These are phyloP conservation scores for Natator depressus DNA, from an alignment of 2,113 vertebrate species.

Conservation along the genomic window DNA sequence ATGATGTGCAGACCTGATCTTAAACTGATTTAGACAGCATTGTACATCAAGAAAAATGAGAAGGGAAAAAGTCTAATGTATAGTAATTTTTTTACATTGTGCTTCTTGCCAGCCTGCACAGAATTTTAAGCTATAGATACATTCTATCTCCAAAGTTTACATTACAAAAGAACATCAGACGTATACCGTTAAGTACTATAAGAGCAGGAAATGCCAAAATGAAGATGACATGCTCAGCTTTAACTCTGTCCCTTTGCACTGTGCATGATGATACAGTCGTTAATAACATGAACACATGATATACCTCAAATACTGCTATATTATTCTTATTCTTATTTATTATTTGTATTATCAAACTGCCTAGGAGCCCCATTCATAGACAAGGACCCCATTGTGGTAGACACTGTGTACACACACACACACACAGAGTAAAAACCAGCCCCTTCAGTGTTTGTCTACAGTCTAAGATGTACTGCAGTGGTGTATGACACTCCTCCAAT, in stretches of 20 bases:
- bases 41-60: slow-evolving; percentile 72
- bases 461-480: background rate
- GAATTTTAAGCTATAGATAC: slow-evolving; percentile 63
- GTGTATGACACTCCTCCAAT: background rate
- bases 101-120: slow-evolving; percentile 33
- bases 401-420: background rate
- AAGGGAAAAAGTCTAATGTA: slow-evolving; percentile 52
- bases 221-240: background rate
- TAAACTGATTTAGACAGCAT: slow-evolving; percentile 65
- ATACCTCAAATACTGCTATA: slow-evolving; percentile 1
- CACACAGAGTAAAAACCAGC: background rate
- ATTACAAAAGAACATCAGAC: slow-evolving; percentile 65
- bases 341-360: background rate
- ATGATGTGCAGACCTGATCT: slow-evolving; percentile 63
- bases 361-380: background rate
- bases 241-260: background rate
- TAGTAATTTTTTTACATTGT: slow-evolving; percentile 25
- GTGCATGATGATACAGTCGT: slow-evolving; percentile 41
- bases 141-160: slow-evolving; percentile 66
- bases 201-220: background rate
- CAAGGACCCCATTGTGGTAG: background rate
- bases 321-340: background rate
- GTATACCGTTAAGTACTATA: slow-evolving; percentile 8
- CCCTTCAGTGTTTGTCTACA: background rate
- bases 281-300: slow-evolving; percentile 39